Base-by-base conservation (phyloP, 35 echinoderm and acorn worm genomes). In the Holothuria glaberrima region DNA sequence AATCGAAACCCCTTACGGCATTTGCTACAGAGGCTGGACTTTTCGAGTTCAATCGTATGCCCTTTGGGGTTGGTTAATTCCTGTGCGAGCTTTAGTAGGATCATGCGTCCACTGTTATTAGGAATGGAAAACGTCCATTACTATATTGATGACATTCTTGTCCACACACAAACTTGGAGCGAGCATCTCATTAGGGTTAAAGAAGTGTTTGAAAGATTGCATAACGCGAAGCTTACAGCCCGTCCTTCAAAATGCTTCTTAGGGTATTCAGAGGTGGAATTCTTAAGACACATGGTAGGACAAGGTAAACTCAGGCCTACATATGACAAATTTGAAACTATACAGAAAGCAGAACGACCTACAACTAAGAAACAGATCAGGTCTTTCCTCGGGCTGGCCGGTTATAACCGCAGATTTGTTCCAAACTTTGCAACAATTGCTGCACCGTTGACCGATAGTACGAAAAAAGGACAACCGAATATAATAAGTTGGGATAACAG, bases 21-120 rank as follows among this genome's bases (percentile, higher is more conserved):
- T 88, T 91, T 68, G 25, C 80, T 48, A 87, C 93, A 68, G 70
- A 48, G 5, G 35, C 66, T 32, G 89, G 89, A 22, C 48, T 91
- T 50, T 94, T 59, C 67, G 58, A 91, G 28, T 94, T 94, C 38
- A 91, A 91, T 16, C 26, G 26, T 20, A 94, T 94, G 93, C 89
- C 93, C 26, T 94, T 94, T 50, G 93, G 93, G 18, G n/a, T 57
- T 94, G 14, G 83, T 88, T 1, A 94, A 94, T 70, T 64, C 89
- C 12, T 10, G 30, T 1, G 82, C 89, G 6, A 94, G 89, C 12
- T 94, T 94, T 48, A 91, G 89, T 59, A 32, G 93, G 19, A 38
- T 91, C 18, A 94, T 94, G 90, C 60, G 92, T 36, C 12, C 5
- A 16, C 33, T 94, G 32, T 64, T 94, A 25, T 30, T 58, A 25